phyloP scores from a whole-genome alignment of 2,797 vertebrate species.

The Tenualosa ilisha region DNA sequence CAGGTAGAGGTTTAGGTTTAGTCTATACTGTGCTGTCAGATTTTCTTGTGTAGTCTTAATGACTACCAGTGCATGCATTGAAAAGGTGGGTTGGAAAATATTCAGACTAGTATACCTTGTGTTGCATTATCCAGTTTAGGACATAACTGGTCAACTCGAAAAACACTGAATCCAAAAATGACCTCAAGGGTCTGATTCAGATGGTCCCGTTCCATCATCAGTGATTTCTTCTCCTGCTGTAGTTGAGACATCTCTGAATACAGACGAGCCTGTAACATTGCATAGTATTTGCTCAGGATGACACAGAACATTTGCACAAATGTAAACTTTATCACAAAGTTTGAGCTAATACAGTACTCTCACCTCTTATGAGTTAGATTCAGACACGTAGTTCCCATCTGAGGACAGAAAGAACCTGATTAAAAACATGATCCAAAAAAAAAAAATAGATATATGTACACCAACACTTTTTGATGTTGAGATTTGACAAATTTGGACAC shows the following conservation, averaged over 20 bases:
- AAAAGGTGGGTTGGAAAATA: no score
- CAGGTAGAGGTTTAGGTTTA: no score
- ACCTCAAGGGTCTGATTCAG: conserved; percentile 46
- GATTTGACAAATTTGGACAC: background rate
- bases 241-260: conserved; percentile 30
- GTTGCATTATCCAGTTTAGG: conserved; percentile 48
- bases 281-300: background rate
- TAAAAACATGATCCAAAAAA: no score
- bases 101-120: background rate
- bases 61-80: no score
- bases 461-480: background rate
- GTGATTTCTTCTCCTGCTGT: conserved; percentile 34
- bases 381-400: background rate
- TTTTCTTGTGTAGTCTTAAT: no score
- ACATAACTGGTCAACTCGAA: conserved; percentile 52
- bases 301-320: background rate
- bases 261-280: conserved; percentile 38
- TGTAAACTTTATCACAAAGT: background rate
- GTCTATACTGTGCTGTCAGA: no score
- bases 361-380: conserved; percentile 32
- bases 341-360: conserved; percentile 15
- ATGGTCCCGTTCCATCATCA: conserved; percentile 50
- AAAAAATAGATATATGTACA: no score
- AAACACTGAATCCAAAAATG: conserved; percentile 47
- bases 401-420: background rate